These are phyloP conservation scores for Phycodurus eques DNA, from an alignment of 2,113 vertebrate species.

Conservation along the genomic window DNA sequence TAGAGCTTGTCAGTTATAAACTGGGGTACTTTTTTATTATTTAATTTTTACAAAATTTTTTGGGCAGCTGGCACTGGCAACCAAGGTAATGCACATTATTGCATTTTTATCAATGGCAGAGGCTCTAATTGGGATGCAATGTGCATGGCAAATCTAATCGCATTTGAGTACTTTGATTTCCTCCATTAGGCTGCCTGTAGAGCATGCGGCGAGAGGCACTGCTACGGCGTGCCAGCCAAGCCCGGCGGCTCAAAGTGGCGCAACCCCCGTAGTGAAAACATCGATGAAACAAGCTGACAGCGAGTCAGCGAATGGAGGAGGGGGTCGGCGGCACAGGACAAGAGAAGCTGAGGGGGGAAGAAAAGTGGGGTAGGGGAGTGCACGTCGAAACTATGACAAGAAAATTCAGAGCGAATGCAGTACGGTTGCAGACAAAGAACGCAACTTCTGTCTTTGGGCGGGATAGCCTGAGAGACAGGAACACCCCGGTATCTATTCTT, in stretches of 20 bases:
- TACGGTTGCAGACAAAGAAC: slow-evolving; percentile 16
- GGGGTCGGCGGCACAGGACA: slow-evolving; percentile 19
- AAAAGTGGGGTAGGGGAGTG: background rate
- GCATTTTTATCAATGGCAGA: slow-evolving; percentile 38
- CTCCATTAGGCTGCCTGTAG: slow-evolving; percentile 67
- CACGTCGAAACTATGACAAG: slow-evolving; percentile 21
- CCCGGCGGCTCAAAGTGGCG: slow-evolving; percentile 19
- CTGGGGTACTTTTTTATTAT: no score
- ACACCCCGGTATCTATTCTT: slow-evolving; percentile 46
- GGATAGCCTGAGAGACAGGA: slow-evolving; percentile 14
- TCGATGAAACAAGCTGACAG: slow-evolving; percentile 12
- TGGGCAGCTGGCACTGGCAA: background rate
- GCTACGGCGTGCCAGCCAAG: slow-evolving; percentile 41
- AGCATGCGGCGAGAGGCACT: slow-evolving; percentile 59
- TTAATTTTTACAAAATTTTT: background rate
- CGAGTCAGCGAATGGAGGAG: slow-evolving; percentile 14
- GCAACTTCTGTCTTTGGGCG: slow-evolving; percentile 31
- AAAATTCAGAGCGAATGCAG: slow-evolving; percentile 38
- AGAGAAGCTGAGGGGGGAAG: background rate
- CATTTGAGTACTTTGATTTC: slow-evolving; percentile 68
- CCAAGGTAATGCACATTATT: background rate
- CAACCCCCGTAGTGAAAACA: slow-evolving; percentile 30
- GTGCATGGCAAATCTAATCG: slow-evolving; percentile 57
- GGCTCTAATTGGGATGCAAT: slow-evolving; percentile 53
- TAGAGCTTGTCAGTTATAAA: background rate